A percentile compares a stretch with the other conserved stretches of the same genome.
Conservation (phyloP, 2,113 vertebrate species). For the Diadophis punctatus region DNA sequence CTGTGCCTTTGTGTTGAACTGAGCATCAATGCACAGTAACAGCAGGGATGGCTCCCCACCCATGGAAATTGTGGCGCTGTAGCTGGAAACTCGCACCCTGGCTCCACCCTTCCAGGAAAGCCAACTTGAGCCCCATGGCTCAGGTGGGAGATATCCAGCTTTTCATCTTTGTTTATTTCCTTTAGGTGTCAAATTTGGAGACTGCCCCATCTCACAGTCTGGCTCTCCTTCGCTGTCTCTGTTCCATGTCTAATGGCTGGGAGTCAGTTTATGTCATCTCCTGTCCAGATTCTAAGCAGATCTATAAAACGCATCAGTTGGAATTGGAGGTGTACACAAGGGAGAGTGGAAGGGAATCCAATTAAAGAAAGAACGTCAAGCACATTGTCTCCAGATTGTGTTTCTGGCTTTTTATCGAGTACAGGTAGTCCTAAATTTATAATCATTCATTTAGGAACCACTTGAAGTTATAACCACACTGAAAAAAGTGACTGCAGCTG, state of each 20-base stretch:
- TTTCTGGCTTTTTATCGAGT: background rate
- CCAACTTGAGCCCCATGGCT: background rate
- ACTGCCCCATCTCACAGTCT: too few relatives aligned
- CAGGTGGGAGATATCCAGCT: background rate
- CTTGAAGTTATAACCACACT: background rate
- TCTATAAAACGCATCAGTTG: conserved; percentile 37
- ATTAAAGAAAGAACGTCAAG: background rate
- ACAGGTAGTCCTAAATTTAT: background rate
- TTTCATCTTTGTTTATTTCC: background rate
- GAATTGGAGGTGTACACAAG: background rate
- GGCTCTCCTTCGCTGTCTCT: background rate
- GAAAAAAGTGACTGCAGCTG: background rate
- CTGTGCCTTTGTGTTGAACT: background rate
- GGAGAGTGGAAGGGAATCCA: background rate
- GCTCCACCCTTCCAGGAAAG: background rate
- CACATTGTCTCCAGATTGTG: background rate
- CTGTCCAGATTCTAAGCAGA: conserved; percentile 2
- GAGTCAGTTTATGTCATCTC: background rate
- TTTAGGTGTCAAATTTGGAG: background rate
- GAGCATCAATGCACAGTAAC: background rate
- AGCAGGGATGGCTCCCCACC: background rate
- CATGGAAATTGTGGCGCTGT: background rate
- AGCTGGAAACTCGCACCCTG: background rate
- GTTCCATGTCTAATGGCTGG: conserved; percentile 4
- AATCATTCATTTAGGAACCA: background rate